phyloP scores from a whole-genome alignment of 2,113 vertebrate species.

The Actinemys pallida region DNA sequence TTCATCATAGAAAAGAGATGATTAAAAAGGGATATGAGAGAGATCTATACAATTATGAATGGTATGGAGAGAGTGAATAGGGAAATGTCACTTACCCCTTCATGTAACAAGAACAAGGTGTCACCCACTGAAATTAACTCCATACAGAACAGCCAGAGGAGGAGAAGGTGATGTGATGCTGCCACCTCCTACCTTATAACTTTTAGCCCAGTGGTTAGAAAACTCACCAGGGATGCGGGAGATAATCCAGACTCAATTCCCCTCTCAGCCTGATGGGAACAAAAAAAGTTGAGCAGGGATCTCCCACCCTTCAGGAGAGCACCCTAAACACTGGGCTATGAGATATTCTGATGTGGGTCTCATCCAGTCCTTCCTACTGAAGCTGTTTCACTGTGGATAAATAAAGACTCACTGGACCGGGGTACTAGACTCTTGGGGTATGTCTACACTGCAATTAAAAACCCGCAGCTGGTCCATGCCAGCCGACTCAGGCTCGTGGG shows the following conservation, averaged over 20 bases:
- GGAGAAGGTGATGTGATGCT: neutral
- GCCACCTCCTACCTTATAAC: no score
- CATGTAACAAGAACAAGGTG: neutral
- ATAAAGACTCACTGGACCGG: neutral
- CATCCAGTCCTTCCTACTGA: neutral
- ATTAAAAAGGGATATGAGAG: neutral
- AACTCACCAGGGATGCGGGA: neutral
- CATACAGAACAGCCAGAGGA: neutral
- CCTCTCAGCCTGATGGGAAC: neutral
- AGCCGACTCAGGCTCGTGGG: no score
- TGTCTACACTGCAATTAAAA: neutral
- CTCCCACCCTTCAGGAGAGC: neutral
- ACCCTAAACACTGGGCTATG: neutral
- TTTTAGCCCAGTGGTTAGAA: neutral
- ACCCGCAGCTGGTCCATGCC: neutral
- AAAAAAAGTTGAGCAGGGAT: neutral
- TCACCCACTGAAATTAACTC: neutral
- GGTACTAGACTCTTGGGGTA: no score
- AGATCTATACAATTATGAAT: neutral
- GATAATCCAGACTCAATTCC: neutral
- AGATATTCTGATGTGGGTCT: no score
- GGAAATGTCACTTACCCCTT: neutral
- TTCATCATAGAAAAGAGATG: neutral
- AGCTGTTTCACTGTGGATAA: neutral
- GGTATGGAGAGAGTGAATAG: neutral